Evolutionary conservation across 1,140 invertebrate species (phyloP).

Genomic region (Metaphire vulgaris): DNA sequence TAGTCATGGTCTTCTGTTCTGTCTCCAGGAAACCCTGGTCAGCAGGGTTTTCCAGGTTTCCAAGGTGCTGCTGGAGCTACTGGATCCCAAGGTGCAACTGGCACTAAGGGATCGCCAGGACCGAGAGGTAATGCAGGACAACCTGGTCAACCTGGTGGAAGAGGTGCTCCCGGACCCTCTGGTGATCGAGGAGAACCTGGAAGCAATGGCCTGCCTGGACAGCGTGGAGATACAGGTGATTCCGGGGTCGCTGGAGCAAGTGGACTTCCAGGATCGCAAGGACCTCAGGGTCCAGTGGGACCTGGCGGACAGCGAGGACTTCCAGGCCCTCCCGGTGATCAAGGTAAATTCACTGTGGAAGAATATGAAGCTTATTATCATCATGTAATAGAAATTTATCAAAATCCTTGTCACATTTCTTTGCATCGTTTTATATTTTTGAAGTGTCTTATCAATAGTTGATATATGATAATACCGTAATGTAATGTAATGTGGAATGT

Average conservation of each 20-base stretch:
- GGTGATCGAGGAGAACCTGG: constrained; percentile 25
- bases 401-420: too few species aligned
- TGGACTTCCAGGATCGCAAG: constrained; percentile 18
- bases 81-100: constrained; percentile 50
- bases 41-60: constrained; percentile 30
- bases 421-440: too few species aligned
- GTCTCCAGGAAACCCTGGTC: constrained; percentile 1
- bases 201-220: constrained; percentile 32
- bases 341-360: too few species aligned
- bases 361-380: too few species aligned
- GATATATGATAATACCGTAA: too few species aligned
- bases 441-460: too few species aligned
- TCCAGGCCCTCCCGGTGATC: not conserved
- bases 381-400: too few species aligned
- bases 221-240: constrained; percentile 50
- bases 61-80: constrained; percentile 43
- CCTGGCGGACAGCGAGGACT: not conserved
- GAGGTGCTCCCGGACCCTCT: constrained; percentile 50
- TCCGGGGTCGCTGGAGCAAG: constrained; percentile 35
- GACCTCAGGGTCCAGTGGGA: not conserved
- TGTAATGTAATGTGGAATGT: too few species aligned
- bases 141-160: constrained; percentile 33
- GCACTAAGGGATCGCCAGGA: constrained; percentile 42
- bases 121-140: constrained; percentile 33
- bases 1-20: too few species aligned